phyloP scores from a whole-genome alignment of 1,140 invertebrate species.

The Drosophila ercepeae region DNA sequence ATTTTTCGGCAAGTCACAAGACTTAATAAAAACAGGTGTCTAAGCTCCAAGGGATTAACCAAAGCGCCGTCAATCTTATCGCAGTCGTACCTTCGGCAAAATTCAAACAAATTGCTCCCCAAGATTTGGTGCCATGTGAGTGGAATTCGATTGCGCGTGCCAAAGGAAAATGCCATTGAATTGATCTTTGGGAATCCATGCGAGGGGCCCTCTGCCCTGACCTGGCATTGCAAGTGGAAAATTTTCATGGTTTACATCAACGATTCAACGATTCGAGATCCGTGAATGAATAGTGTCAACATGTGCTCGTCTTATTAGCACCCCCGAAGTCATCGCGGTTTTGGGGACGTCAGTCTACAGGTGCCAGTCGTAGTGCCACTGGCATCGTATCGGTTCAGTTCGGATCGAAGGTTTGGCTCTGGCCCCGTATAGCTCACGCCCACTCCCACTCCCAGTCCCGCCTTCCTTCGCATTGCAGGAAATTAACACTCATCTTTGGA shows the following conservation, averaged over 20 bases:
- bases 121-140: slow-evolving; percentile 5
- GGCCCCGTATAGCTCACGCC: slow-evolving; percentile 31
- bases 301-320: slow-evolving; percentile 68
- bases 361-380: slow-evolving; percentile 19
- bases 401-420: slow-evolving; percentile 2
- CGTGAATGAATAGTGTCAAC: slow-evolving; percentile 69
- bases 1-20: slow-evolving; percentile 1
- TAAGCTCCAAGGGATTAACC: slow-evolving; percentile 9
- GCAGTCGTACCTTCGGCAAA: slow-evolving; percentile 14
- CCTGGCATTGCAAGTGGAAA: slow-evolving; percentile 60
- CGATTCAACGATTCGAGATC: slow-evolving; percentile 50
- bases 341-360: slow-evolving; percentile 36
- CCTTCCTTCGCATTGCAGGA: slow-evolving; percentile 26
- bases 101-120: neutral
- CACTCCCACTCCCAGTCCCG: slow-evolving; percentile 35
- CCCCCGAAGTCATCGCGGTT: slow-evolving; percentile 52
- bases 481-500: slow-evolving; percentile 61
- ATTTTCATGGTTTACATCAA: slow-evolving; percentile 71
- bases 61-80: slow-evolving; percentile 32
- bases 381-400: slow-evolving; percentile 3
- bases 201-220: neutral
- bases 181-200: neutral
- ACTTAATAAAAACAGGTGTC: slow-evolving; percentile 21
- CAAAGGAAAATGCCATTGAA: slow-evolving; percentile 49
- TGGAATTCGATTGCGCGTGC: slow-evolving; percentile 28